Evolutionary conservation across 2,113 vertebrate genomes (phyloP).

Genomic region (Catharus fuscescens): DNA sequence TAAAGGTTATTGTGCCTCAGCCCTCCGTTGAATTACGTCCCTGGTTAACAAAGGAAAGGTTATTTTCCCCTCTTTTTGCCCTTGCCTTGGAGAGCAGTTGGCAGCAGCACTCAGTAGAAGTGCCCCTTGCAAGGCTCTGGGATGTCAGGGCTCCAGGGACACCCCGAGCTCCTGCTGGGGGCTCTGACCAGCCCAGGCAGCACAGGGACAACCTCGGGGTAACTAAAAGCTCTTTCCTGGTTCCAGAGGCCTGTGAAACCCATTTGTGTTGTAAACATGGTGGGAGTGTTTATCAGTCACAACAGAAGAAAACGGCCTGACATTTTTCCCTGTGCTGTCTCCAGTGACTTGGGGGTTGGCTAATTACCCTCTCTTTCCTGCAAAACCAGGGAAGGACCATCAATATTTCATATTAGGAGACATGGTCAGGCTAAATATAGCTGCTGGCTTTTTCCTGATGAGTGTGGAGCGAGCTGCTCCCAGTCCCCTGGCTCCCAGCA

Average conservation of each 20-base stretch:
- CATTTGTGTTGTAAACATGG: background rate
- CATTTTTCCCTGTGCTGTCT: background rate
- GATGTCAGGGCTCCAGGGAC: background rate
- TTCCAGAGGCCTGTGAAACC: background rate
- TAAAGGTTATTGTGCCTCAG: slow-evolving; percentile 12
- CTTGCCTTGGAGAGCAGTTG: background rate
- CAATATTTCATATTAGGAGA: background rate
- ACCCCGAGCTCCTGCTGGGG: background rate
- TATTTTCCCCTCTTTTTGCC: background rate
- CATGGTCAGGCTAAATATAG: background rate
- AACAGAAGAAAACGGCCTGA: background rate
- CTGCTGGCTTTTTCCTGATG: background rate
- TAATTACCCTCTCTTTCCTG: background rate
- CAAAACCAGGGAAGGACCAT: background rate
- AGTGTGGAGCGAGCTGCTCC: rapidly evolving
- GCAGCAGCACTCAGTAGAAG: background rate
- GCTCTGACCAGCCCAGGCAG: background rate
- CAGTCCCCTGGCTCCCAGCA: rapidly evolving
- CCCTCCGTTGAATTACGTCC: background rate
- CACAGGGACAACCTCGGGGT: background rate
- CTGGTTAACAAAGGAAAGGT: background rate
- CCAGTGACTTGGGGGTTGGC: background rate
- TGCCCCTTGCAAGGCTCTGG: background rate
- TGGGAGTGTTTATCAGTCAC: background rate
- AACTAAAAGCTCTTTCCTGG: background rate